Percentiles rank a stretch among this genome's conserved stretches.
phyloP scores from a whole-genome alignment of 2,888 invertebrate genomes.

The Tiliacea citrago region DNA sequence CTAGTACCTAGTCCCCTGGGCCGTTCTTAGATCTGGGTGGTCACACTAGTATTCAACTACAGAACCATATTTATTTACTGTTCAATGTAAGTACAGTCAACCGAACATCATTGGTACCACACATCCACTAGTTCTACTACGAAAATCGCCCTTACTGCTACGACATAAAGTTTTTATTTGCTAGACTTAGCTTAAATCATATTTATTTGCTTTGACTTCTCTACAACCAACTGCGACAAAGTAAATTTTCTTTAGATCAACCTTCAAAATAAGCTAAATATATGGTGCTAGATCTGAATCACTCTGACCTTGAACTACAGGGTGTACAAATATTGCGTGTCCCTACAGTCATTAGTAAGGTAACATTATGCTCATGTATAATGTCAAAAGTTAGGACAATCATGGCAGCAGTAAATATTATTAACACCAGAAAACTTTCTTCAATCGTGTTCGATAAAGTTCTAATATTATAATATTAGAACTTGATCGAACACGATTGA shows the following conservation, averaged over 20 bases:
- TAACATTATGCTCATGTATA: slow-evolving; percentile 49
- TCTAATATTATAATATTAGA: slow-evolving; percentile 12
- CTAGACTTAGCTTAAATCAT: slow-evolving; percentile 13
- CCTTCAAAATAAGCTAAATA: slow-evolving; percentile 59
- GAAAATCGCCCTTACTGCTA: too few species aligned
- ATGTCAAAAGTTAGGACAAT: slow-evolving; percentile 60
- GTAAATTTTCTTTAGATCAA: slow-evolving; percentile 40
- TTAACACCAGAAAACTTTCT: slow-evolving; percentile 28
- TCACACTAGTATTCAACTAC: background rate
- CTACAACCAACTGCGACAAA: slow-evolving; percentile 11
- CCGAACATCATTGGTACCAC: too few species aligned
- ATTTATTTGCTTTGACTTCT: slow-evolving; percentile 17
- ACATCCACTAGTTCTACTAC: too few species aligned
- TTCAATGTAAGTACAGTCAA: background rate
- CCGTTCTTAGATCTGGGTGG: background rate
- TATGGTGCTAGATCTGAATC: slow-evolving; percentile 56
- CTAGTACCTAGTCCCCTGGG: background rate
- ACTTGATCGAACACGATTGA: background rate
- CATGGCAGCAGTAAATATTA: slow-evolving; percentile 15
- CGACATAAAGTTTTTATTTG: background rate
- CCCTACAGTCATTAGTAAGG: slow-evolving; percentile 61
- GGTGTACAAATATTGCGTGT: slow-evolving; percentile 64
- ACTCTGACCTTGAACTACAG: slow-evolving; percentile 61
- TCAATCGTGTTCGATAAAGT: too few species aligned
- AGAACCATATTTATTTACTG: background rate